Evolutionary conservation across 2,888 invertebrate species (phyloP), one percentile per base, ranked within the genome.

Genomic region (Drosophila bunnanda): DNA sequence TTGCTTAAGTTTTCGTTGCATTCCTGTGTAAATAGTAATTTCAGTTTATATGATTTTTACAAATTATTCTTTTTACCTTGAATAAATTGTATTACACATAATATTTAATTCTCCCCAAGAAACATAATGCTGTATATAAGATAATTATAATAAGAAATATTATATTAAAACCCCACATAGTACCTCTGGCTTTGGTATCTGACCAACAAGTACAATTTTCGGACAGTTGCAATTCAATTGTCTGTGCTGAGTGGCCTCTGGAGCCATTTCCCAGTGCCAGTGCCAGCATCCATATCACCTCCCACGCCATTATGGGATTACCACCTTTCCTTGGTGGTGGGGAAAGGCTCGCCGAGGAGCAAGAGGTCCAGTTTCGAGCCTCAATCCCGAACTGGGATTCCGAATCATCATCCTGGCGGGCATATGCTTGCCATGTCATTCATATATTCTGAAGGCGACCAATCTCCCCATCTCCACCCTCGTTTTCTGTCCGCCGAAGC

Each of bases 371-470:
- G 56, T 56, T 20, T 20, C 15, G 44, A 66, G 75, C 50, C 43
- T 78, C 72, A 78, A 80, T 80, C 72, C 80, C 70, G 76, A 70
- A 68, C 68, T 44, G 41, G 65, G 57, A 53, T 39, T 53, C 32
- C 25, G 46, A 46, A 43, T 64, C 32, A 65, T 66, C 57, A 32
- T 43, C 41, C 76, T 46, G 44, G 44, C 74, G 61, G 54, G 77
- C 61, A 76, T 68, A 79, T 82, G 88, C 72, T 73, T 69, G 80
- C 71, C 89, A 80, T 88, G 89, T 88, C 85, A 89, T 88, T 89
- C 89, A 88, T 89, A 73, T 89, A 83, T 88, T 83, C 81, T 89
- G 83, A 82, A 76, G 85, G 58, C 39, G 20, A 48, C 48, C 39
- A 12, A 64, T 64, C 65, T 39, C n/a, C 12, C 44, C 41, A 22